Evolutionary conservation across 2,113 vertebrate genomes (phyloP), one percentile per base, ranked within the genome.

Genomic region (Gila orcuttii): DNA sequence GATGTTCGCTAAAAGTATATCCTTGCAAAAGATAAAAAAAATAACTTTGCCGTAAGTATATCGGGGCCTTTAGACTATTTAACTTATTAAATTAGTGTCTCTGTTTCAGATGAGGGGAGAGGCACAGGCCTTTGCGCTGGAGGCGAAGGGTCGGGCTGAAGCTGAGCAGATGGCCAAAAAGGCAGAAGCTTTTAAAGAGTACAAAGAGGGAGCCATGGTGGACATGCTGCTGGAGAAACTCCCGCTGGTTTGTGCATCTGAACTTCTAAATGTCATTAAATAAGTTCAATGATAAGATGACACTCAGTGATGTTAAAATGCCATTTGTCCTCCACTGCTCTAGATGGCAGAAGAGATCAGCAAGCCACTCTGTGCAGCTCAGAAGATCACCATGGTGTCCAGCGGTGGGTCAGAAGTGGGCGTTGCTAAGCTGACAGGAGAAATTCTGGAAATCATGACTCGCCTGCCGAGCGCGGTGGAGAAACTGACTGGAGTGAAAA

Each of bases 171-270:
- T 98, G 97, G 21, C 87, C 50, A 97, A 97, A 94, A 98, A 98
- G 83, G 97, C 97, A 0, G 96, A 98, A 9, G 96, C 97, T 3
- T 98, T 97, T 92, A 93, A 95, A 86, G 91, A 97, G 89, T 98
- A 98, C 91, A 93, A 96, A 86, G 96, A 98, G 1, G 96, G 96
- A 2, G 97, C 97, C 82, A 96, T 97, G 93, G 95, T 98, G 88
- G 97, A 98, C 88, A 96, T 98, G 97, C 93, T 98, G 91, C 94
- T 98, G 86, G 96, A 97, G 94, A 97, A 96, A 86, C 94, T 98
- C 86, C 97, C 97, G 0, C 87, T 97, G 96, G 97, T 98, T 59
- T 91, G 94, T 69, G 31, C 47, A 71, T 39, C 45, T 57, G 15
- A 31, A 8, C 17, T 52, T 52, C 17, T 42, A 0, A 47, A 28